phyloP scores from a whole-genome alignment of 1,140 invertebrate genomes.

The Drosophila mayri region DNA sequence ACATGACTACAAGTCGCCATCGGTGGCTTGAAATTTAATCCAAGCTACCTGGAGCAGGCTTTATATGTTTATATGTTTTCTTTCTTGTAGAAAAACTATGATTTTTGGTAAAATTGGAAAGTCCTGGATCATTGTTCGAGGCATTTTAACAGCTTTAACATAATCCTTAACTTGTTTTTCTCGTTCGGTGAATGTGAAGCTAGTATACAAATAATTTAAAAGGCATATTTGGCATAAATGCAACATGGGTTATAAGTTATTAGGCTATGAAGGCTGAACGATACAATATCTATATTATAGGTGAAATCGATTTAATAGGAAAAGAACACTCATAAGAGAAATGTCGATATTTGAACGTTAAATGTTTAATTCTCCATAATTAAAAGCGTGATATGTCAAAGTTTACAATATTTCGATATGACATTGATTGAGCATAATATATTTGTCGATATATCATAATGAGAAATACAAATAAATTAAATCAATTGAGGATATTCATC shows the following conservation, averaged over 20 bases:
- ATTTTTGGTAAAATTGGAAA: constrained; percentile 6
- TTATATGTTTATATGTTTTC: neutral
- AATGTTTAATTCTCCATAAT: too few species aligned
- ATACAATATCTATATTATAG: too few species aligned
- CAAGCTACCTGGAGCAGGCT: neutral
- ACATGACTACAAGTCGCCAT: constrained; percentile 13
- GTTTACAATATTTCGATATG: too few species aligned
- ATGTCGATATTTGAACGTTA: too few species aligned
- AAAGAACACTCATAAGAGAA: too few species aligned
- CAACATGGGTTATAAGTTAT: neutral
- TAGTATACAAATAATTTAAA: neutral
- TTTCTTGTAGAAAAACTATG: neutral
- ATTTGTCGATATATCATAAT: too few species aligned
- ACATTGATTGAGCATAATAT: too few species aligned
- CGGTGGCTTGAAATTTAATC: constrained; percentile 1
- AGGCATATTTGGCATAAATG: neutral
- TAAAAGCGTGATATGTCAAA: too few species aligned
- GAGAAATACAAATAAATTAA: too few species aligned
- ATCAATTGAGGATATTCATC: neutral
- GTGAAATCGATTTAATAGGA: too few species aligned
- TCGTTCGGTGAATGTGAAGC: neutral
- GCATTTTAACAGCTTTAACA: neutral
- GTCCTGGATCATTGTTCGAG: neutral
- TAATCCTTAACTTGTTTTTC: neutral
- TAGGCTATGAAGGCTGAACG: neutral